These are phyloP conservation scores for Gymnodraco acuticeps DNA, from an alignment of 2,797 vertebrate genomes.

Conservation along the genomic window DNA sequence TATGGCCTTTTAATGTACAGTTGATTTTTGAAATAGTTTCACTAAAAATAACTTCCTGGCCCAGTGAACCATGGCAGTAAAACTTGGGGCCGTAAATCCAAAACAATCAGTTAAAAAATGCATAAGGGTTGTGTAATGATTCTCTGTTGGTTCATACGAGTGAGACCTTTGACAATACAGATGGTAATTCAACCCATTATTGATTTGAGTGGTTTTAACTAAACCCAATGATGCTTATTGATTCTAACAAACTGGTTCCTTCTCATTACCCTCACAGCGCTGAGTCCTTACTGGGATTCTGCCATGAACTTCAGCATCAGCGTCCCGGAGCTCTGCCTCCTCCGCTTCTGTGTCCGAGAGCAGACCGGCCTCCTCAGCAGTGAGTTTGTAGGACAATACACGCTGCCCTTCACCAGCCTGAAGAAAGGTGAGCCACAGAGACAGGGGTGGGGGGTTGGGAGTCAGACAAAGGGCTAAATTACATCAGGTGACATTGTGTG, in stretches of 20 bases:
- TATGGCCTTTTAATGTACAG: not conserved
- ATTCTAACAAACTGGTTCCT: not conserved
- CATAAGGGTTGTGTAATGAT: not conserved
- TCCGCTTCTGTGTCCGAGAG: conserved; percentile 89
- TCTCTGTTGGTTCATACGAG: not conserved
- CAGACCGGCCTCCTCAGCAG: conserved; percentile 80
- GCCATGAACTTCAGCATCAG: conserved; percentile 86
- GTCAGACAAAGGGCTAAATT: conserved; percentile 40
- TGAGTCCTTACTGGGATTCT: conserved; percentile 88
- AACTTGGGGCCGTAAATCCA: not conserved
- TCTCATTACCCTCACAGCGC: conserved; percentile 74
- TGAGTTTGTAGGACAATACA: conserved; percentile 91
- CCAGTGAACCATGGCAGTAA: conserved; percentile 1
- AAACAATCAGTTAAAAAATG: conserved; percentile 1
- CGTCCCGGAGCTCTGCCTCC: conserved; percentile 88
- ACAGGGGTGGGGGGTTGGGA: conserved; percentile 1
- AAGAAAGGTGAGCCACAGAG: conserved; percentile 86
- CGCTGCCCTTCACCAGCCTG: conserved; percentile 88
- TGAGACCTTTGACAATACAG: not conserved
- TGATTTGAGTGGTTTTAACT: not conserved
- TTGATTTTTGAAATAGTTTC: not conserved
- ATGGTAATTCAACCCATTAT: not conserved
- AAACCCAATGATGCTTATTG: not conserved
- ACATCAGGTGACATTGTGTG: conserved; percentile 58
- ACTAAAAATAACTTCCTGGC: not conserved